phyloP scores from a whole-genome alignment of 2,113 vertebrate genomes.

The Pygathrix nemaeus region DNA sequence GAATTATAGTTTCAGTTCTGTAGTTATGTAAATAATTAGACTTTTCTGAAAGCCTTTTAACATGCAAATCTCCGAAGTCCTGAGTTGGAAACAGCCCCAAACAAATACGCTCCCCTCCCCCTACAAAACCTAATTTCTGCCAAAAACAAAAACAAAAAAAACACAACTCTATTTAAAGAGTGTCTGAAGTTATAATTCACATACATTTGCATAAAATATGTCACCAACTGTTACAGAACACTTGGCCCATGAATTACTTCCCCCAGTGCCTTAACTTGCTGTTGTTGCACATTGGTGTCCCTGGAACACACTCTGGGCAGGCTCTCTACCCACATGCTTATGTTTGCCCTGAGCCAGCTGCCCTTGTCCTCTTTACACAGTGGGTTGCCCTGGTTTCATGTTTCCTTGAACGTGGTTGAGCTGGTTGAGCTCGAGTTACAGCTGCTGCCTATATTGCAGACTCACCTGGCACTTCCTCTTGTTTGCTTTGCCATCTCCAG shows the following conservation, averaged over 20 bases:
- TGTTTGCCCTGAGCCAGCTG: conserved; percentile 16
- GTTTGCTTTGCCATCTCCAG: not conserved
- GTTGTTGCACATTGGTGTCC: not conserved
- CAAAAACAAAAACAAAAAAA: not conserved
- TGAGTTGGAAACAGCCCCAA: not conserved
- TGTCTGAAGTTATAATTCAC: conserved; percentile 31
- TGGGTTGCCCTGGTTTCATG: conserved; percentile 41
- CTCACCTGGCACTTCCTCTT: not conserved
- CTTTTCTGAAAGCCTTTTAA: conserved; percentile 4
- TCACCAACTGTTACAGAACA: not conserved
- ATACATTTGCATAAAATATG: not conserved
- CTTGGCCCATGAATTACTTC: not conserved
- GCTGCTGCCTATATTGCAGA: not conserved
- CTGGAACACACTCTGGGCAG: not conserved
- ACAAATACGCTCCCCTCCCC: not conserved
- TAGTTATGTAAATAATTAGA: not conserved
- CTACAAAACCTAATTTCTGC: not conserved
- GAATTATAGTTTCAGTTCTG: not conserved
- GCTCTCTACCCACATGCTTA: not conserved
- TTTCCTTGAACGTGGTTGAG: conserved; percentile 31
- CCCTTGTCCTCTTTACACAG: conserved; percentile 13
- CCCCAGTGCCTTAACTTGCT: not conserved
- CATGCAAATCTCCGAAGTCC: not conserved
- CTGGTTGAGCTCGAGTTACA: conserved; percentile 47
- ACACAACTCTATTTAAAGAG: not conserved